Conservation (phyloP, 2,113 vertebrate species). For the Megaceryle torquata region DNA sequence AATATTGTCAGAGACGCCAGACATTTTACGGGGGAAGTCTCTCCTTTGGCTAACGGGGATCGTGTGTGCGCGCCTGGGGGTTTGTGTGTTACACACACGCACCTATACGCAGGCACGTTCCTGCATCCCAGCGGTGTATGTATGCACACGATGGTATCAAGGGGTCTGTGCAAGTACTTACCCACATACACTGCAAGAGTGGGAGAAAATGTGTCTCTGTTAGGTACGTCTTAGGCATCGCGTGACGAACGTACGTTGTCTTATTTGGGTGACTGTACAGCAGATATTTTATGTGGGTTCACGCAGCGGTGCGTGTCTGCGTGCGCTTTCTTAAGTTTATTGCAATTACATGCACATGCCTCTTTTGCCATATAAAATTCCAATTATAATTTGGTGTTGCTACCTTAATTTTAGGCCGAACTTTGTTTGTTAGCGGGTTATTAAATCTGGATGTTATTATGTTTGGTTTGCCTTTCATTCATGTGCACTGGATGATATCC, state of each 20-base stretch:
- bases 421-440: conserved; percentile 37
- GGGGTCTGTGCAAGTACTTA: neutral
- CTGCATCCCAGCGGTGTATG: neutral
- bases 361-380: neutral
- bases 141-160: neutral
- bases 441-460: conserved; percentile 14
- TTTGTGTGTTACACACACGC: neutral
- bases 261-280: neutral
- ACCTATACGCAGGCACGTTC: neutral
- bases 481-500: neutral
- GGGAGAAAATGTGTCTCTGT: neutral
- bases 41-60: conserved; percentile 8
- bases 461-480: conserved; percentile 10
- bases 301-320: neutral
- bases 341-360: neutral
- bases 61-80: neutral
- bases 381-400: neutral
- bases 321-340: neutral
- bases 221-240: accelerated
- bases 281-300: neutral
- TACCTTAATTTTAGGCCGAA: neutral
- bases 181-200: too few relatives aligned
- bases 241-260: neutral
- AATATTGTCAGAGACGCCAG: conserved; percentile 67
- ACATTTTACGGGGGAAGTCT: conserved; percentile 62